Conservation (phyloP, 2,888 invertebrate genomes). For the Campaea margaritaria region DNA sequence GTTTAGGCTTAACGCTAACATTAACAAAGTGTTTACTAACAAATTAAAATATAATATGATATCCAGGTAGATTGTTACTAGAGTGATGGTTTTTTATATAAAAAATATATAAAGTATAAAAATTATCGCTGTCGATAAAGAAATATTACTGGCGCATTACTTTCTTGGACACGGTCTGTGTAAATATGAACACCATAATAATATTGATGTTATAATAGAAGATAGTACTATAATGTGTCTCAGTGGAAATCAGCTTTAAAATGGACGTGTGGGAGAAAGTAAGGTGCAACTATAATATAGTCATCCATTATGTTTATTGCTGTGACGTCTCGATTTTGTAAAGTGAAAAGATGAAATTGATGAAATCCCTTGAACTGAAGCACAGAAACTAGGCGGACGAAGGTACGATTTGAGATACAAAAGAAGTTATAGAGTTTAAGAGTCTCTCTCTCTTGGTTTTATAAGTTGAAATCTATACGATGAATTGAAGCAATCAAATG, state of each 20-base stretch:
- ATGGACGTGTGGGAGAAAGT: constrained; percentile 60
- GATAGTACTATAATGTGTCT: constrained; percentile 34
- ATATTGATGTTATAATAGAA: constrained; percentile 31
- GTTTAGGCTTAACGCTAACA: constrained; percentile 79
- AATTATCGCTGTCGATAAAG: constrained; percentile 64
- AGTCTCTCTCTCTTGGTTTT: background rate
- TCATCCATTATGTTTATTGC: constrained; percentile 71
- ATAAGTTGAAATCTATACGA: constrained; percentile 7
- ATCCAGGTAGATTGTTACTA: constrained; percentile 84
- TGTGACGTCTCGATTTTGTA: constrained; percentile 72
- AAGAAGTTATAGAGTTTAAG: too few relatives aligned
- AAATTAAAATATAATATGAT: constrained; percentile 72
- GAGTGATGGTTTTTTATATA: constrained; percentile 82
- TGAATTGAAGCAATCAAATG: constrained; percentile 18
- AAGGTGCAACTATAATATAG: constrained; percentile 52
- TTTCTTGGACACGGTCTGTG: constrained; percentile 56
- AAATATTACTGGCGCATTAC: constrained; percentile 53
- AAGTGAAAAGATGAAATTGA: constrained; percentile 8
- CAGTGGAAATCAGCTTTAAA: constrained; percentile 64
- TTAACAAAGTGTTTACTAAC: constrained; percentile 78
- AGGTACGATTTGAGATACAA: background rate
- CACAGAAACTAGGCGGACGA: too few relatives aligned
- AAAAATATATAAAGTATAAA: constrained; percentile 60
- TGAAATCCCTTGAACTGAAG: too few relatives aligned
- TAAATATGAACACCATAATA: constrained; percentile 61